These are phyloP conservation scores for Engraulis encrasicolus DNA, from an alignment of 2,113 vertebrate genomes.

Conservation along the genomic window DNA sequence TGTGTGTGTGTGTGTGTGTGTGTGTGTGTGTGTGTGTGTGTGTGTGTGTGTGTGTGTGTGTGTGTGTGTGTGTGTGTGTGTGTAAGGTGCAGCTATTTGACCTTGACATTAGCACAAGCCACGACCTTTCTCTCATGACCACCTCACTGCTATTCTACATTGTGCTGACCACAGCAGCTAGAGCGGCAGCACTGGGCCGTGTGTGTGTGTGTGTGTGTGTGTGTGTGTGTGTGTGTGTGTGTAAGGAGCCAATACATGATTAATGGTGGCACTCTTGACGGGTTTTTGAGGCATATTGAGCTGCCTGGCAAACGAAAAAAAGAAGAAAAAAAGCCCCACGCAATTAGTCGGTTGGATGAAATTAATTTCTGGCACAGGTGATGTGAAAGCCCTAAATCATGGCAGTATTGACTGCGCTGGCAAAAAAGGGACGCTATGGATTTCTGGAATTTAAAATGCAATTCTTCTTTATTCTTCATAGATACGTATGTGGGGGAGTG, in stretches of 20 bases:
- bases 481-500: no score
- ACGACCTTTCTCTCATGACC: conserved; percentile 10
- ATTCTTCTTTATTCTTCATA: not conserved
- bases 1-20: not conserved
- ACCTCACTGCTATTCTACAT: not conserved
- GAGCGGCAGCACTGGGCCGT: no score
- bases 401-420: conserved; percentile 10
- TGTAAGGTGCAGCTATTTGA: conserved; percentile 19
- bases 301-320: not conserved
- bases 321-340: not conserved
- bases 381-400: conserved; percentile 40
- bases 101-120: conserved; percentile 23
- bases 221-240: no score
- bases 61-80: conserved; percentile 1
- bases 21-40: not conserved
- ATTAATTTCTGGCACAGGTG: conserved; percentile 35
- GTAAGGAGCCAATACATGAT: conserved; percentile 33
- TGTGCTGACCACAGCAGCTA: conserved; percentile 43
- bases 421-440: not conserved
- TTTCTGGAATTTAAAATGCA: conserved; percentile 24
- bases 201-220: no score
- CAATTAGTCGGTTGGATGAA: conserved; percentile 34
- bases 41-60: conserved; percentile 10
- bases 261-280: conserved; percentile 25
- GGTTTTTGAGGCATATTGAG: conserved; percentile 29